Evolutionary conservation across 2,113 vertebrate genomes (phyloP).

Genomic region (Perognathus longimembris): DNA sequence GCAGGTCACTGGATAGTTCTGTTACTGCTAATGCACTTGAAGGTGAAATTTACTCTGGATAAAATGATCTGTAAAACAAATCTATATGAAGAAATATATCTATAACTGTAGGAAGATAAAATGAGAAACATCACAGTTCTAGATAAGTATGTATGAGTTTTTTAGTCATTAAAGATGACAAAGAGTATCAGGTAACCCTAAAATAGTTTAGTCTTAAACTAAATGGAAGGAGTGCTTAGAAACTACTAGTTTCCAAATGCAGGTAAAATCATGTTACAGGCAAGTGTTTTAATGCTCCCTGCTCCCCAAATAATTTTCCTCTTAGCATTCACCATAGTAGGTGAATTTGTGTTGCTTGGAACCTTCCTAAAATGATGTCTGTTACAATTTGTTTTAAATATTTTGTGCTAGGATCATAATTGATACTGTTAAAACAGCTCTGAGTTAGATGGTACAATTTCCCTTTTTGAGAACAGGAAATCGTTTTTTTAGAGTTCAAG

Average conservation of each 20-base stretch:
- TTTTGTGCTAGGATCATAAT: not conserved
- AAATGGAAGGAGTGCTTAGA: slow-evolving; percentile 37
- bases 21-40: slow-evolving; percentile 33
- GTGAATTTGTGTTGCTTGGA: slow-evolving; percentile 52
- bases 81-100: not conserved
- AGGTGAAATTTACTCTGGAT: slow-evolving; percentile 16
- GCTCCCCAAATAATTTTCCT: not conserved
- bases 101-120: slow-evolving; percentile 10
- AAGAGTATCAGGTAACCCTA: slow-evolving; percentile 6
- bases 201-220: slow-evolving; percentile 49
- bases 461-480: slow-evolving; percentile 14
- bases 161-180: slow-evolving; percentile 38
- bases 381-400: slow-evolving; percentile 26
- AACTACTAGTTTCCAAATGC: not conserved
- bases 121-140: slow-evolving; percentile 33
- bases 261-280: slow-evolving; percentile 23
- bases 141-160: not conserved
- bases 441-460: not conserved
- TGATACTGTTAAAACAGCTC: not conserved
- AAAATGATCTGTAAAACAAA: slow-evolving; percentile 39
- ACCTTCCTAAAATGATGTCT: not conserved
- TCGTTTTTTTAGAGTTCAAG: not conserved
- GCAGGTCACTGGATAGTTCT: not conserved
- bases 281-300: not conserved
- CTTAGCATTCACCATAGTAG: slow-evolving; percentile 10